Conservation (phyloP, 2,888 invertebrate genomes). For the Sphecodes monilicornis region DNA sequence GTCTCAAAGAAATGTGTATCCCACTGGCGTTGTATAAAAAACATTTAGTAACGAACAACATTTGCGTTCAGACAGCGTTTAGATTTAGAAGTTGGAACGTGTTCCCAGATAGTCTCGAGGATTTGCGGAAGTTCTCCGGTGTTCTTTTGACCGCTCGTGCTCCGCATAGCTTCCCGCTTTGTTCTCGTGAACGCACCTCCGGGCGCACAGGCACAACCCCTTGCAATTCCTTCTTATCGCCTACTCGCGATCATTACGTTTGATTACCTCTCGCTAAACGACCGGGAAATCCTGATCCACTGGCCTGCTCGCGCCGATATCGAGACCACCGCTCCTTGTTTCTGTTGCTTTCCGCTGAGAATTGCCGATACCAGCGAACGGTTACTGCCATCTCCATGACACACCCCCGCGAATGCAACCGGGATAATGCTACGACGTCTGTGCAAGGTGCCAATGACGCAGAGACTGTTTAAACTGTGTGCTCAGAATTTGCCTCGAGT, state of each 20-base stretch:
- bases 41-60: neutral
- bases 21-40: neutral
- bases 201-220: neutral
- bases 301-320: constrained; percentile 13
- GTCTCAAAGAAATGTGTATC: too few species aligned
- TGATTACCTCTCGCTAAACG: constrained; percentile 30
- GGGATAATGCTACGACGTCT: neutral
- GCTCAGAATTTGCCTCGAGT: neutral
- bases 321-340: neutral
- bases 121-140: neutral
- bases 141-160: constrained; percentile 8
- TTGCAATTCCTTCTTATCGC: constrained; percentile 34
- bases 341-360: neutral
- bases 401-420: neutral
- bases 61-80: neutral
- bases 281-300: constrained; percentile 27
- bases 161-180: neutral
- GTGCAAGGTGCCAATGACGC: neutral
- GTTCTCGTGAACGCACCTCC: neutral
- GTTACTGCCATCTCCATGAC: neutral
- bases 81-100: neutral
- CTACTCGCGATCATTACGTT: constrained; percentile 35
- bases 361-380: neutral
- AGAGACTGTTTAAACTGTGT: neutral
- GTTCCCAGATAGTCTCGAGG: neutral